Evolutionary conservation across 2,797 vertebrate species (phyloP), one percentile per base, ranked within the genome.

Genomic region (Etheostoma perlongum): DNA sequence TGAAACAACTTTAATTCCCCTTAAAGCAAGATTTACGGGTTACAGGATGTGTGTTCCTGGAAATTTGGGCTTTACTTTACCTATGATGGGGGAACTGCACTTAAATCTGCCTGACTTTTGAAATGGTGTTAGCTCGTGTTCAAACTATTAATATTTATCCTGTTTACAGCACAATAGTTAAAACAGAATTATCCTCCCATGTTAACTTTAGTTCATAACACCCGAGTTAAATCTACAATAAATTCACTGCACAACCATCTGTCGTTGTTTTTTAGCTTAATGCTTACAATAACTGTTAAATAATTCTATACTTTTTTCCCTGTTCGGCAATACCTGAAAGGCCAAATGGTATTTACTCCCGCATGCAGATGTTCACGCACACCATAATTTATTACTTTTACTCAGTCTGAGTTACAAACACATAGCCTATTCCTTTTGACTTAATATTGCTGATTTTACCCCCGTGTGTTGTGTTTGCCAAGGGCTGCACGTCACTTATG

Each of bases 311-410:
- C 2, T 23, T 6, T 8, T 49, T 55, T 18, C 4, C 44, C 49
- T 25, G 15, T 59, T 36, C 12, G 5, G 8, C 13, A 13, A 12
- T 3, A 2, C 2, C 21, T 13, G 0, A 10, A 25, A 59, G 13
- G 12, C 3, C 25, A 15, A 30, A 58, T 46, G 51, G 67, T 72
- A 49, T 36, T 0, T 15, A 0, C 3, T 15, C 2, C 9, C 48
- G 7, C 63, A 30, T 74, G 66, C 21, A 59, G 30, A 5, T 1
- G 1, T 67, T 57, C 84, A 88, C 73, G 58, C 46, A 53, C 21
- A 36, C 10, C 0, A 0, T 0, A 19, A 1, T 4, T 0, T 9
- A 4, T 62, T 21, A 11, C 5, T 12, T 40, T 55, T 12, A 66
- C 4, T 30, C 2, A 44, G 0, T 1, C 15, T 57, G 70, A 79